Evolutionary conservation across 2,888 invertebrate genomes (phyloP).

Genomic region (Copidosoma aretas): DNA sequence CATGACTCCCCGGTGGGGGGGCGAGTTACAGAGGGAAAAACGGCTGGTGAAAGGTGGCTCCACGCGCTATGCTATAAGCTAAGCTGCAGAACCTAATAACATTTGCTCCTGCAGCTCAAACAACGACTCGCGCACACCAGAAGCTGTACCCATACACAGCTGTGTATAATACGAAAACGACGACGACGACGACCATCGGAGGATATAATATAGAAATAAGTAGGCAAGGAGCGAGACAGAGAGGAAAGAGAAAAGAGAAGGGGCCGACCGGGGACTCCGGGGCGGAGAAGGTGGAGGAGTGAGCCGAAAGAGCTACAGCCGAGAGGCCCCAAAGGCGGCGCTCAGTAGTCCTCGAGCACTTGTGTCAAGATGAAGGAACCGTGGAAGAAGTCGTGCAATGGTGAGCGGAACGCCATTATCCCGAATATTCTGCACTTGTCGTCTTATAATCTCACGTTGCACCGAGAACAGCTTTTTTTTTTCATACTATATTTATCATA

Average conservation of each 20-base stretch:
- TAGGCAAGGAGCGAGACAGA: not conserved
- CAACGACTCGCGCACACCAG: not conserved
- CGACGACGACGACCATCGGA: too few species aligned
- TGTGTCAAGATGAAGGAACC: slow-evolving; percentile 41
- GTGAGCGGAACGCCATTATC: slow-evolving; percentile 28
- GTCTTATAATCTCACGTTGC: not conserved
- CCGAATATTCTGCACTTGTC: not conserved
- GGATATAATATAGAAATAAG: too few species aligned
- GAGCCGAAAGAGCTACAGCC: too few species aligned
- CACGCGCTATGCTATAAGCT: too few species aligned
- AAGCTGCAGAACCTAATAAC: too few species aligned
- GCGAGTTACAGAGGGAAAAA: slow-evolving; percentile 6
- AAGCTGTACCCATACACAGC: too few species aligned
- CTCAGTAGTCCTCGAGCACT: slow-evolving; percentile 40
- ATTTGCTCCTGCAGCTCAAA: not conserved
- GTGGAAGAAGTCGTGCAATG: slow-evolving; percentile 42
- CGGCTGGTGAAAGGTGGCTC: slow-evolving; percentile 33
- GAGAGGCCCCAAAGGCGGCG: slow-evolving; percentile 19
- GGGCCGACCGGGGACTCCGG: not conserved
- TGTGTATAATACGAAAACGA: too few species aligned
- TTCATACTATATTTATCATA: too few species aligned
- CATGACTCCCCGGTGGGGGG: slow-evolving; percentile 27
- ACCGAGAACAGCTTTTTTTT: not conserved
- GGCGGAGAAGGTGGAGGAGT: slow-evolving; percentile 11
- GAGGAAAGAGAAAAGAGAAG: not conserved